Percentiles rank a stretch among this genome's conserved stretches.
Evolutionary conservation across 2,113 vertebrate species (phyloP).

Genomic region (Sminthopsis crassicaudata): DNA sequence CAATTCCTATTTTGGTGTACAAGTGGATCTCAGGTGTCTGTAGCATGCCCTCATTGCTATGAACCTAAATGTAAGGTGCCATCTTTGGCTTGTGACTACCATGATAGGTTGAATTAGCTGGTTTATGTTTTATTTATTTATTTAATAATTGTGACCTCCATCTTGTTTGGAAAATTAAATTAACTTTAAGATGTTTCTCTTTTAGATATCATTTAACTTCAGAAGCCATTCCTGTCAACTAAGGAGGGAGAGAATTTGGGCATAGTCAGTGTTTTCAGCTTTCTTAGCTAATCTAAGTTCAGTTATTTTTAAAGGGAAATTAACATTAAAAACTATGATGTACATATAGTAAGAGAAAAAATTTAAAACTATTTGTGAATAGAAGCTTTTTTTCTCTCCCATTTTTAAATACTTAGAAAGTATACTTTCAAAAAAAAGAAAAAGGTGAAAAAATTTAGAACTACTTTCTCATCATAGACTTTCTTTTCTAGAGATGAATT

Average conservation of each 20-base stretch:
- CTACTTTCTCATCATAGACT: neutral
- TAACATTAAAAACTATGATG: neutral
- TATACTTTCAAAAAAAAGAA: neutral
- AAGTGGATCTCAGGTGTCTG: slow-evolving; percentile 69
- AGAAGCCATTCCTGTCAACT: neutral
- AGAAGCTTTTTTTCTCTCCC: neutral
- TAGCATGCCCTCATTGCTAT: slow-evolving; percentile 46
- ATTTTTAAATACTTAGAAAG: neutral
- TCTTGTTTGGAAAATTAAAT: neutral
- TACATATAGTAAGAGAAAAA: neutral
- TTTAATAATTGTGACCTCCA: neutral
- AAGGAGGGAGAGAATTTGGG: neutral
- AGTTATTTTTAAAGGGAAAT: neutral
- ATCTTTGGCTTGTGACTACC: neutral
- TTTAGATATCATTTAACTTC: neutral
- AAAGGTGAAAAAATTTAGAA: neutral
- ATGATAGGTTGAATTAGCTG: neutral
- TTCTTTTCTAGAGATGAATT: slow-evolving; percentile 92
- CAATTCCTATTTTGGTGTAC: neutral
- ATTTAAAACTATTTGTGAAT: neutral
- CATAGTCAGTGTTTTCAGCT: neutral
- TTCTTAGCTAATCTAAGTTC: slow-evolving; percentile 9
- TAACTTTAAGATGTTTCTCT: neutral
- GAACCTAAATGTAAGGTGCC: slow-evolving; percentile 11
- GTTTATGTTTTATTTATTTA: neutral